Base-by-base conservation (phyloP, 2,113 vertebrate genomes). In the Phaethornis superciliosus region DNA sequence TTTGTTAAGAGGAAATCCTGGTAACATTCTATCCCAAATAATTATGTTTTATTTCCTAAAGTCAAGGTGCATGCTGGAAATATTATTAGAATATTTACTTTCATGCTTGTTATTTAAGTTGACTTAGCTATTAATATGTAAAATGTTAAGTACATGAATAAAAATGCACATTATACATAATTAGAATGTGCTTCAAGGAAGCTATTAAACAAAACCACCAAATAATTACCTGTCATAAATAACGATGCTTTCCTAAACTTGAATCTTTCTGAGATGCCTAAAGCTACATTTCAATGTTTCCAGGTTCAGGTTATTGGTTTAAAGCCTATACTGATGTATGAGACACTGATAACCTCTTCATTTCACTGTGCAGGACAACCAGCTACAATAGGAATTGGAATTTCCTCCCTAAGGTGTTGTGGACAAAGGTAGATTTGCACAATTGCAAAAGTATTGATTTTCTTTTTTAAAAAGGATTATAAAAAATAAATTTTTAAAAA, bases 141-240 rank as follows among this genome's bases (percentile, higher is more conserved):
- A 88, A 85, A 49, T 79, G 54, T 85, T 76, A 90, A 84, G 35
- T 79, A 81, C 58, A 23, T 68, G 46, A 84, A 81, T 94, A 75
- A 75, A 83, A 87, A 78, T 68, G 27, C 33, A 55, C 52, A 40
- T 90, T 85, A 35, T 70, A 78, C 63, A 64, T 87, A 87, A 91
- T 58, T 91, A 71, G 78, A 81, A 54, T 3, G 5, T 51, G 32
- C 46, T 90, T 92, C 63, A 88, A 89, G 78, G 65, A 93, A 87
- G 46, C 79, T 89, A 58, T 91, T 89, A 89, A 74, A 55, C 10
- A 85, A 77, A 89, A 63, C 6, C 0, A 51, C 47, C 47, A 79
- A 59, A 59, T 91, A 87, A 87, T 68, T 85, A 54, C 82, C 40
- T 90, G 51, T 65, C 76, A 60, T 78, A 90, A 91, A 81, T 85